phyloP scores from a whole-genome alignment of 2,797 vertebrate genomes.

The Melanotaenia parkinsoni region DNA sequence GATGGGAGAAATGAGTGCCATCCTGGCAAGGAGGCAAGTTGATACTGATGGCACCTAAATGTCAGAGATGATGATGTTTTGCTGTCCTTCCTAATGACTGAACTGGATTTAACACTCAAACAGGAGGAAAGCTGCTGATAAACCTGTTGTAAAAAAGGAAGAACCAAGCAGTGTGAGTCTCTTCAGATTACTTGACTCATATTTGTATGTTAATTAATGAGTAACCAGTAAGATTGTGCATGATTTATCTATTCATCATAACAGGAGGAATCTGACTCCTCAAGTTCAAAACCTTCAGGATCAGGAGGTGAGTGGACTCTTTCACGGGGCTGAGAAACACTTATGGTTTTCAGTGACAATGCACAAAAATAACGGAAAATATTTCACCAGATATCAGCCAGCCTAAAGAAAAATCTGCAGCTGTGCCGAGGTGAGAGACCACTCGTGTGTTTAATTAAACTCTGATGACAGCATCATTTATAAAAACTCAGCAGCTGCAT shows the following conservation, averaged over 20 bases:
- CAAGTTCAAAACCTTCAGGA: slow-evolving; percentile 64
- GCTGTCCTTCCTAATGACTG: background rate
- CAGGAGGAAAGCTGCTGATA: slow-evolving; percentile 77
- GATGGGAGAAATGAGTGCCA: slow-evolving; percentile 92
- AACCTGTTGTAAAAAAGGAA: slow-evolving; percentile 63
- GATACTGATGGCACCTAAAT: background rate
- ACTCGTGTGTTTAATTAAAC: background rate
- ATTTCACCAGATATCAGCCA: slow-evolving; percentile 77
- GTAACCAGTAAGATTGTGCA: background rate
- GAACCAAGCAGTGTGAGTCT: slow-evolving; percentile 65
- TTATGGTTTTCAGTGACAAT: background rate
- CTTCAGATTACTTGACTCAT: background rate
- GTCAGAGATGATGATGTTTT: slow-evolving; percentile 3
- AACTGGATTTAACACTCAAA: slow-evolving; percentile 7
- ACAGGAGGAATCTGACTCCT: slow-evolving; percentile 77
- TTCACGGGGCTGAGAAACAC: background rate
- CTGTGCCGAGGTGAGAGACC: slow-evolving; percentile 83
- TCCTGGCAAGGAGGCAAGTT: slow-evolving; percentile 87
- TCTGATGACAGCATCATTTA: too few species aligned
- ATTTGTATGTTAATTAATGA: background rate
- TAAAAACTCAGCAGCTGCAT: slow-evolving; percentile 3
- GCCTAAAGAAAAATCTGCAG: slow-evolving; percentile 84
- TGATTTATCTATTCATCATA: slow-evolving; percentile 21
- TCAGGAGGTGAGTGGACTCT: slow-evolving; percentile 53
- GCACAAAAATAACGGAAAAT: background rate